Evolutionary conservation across 2,113 vertebrate species (phyloP), one percentile per base, ranked within the genome.

Genomic region (Perca fluviatilis): DNA sequence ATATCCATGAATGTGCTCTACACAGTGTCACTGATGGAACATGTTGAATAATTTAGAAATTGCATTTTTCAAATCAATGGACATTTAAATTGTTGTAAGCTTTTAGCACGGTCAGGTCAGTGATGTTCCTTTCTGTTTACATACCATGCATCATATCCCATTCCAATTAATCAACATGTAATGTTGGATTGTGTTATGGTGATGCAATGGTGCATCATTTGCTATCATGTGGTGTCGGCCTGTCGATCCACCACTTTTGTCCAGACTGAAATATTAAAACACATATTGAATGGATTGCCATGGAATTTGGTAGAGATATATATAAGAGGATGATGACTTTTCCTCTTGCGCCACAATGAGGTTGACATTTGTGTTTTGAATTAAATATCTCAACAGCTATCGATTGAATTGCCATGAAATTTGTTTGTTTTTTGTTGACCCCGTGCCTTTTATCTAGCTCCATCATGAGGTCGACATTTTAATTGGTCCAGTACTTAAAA

Each of bases 41-140:
- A 18, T 51, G 49, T 21, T 87, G 80, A 86, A 89, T 86, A 68
- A 86, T 90, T 88, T 74, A 88, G 27, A 79, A 81, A 81, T 46
- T 77, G 50, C 61, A 89, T 83, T 65, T 86, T 80, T 85, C 21
- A 86, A 50, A 76, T 80, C 56, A 53, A 21, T 47, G 19, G 13
- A 25, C 27, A 77, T 79, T 66, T 79, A 27, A 69, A 3, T 61
- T 58, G 21, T 60, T 77, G 68, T 16, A 53, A 58, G 76, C 61
- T 79, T 70, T 81, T 27, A 63, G 56, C 47, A 46, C 25, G 40
- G 49, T 53, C 53, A 47, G 69, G 46, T 62, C 50, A 16, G 25
- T 25, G 27, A 60, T 4, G 47, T 9, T 77, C 49, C 47, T 46
- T 18, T 70, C 74, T 54, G 40, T 70, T 82, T 54, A 65, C 58